phyloP scores from a whole-genome alignment of 2,888 invertebrate species.

The Cantharis flavilabris region DNA sequence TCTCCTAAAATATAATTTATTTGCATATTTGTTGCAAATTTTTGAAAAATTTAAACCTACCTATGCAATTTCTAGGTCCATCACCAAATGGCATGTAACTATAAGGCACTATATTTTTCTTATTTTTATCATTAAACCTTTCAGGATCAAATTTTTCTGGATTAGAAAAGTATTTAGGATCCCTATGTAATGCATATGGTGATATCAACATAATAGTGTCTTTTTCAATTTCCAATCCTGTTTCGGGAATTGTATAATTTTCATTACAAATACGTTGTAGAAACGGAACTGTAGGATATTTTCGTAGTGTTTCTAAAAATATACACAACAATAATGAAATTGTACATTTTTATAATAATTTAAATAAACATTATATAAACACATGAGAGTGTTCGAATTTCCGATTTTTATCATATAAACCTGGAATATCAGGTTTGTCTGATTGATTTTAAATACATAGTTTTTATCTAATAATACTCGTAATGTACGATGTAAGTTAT shows the following conservation, averaged over 20 bases:
- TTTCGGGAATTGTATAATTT: neutral
- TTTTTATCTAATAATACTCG: too few relatives aligned
- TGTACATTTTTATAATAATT: too few relatives aligned
- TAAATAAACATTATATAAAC: too few relatives aligned
- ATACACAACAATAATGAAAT: neutral
- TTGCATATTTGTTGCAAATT: too few relatives aligned
- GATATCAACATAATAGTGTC: neutral
- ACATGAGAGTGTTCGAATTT: too few relatives aligned
- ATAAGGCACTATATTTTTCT: neutral
- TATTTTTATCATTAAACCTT: neutral
- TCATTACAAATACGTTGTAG: neutral
- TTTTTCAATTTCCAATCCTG: neutral
- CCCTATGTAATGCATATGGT: neutral
- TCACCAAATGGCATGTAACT: neutral
- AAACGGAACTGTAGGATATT: neutral
- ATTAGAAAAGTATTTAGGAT: neutral
- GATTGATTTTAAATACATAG: too few relatives aligned
- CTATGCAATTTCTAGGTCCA: neutral
- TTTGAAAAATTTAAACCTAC: neutral
- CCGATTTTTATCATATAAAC: too few relatives aligned
- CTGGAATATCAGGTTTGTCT: too few relatives aligned
- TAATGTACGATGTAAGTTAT: too few relatives aligned
- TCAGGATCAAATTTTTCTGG: neutral
- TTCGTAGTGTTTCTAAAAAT: neutral
- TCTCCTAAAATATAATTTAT: constrained; percentile 4